Percentiles rank a stretch among this genome's conserved stretches.
phyloP scores from a whole-genome alignment of 2,888 invertebrate species.

The Mamestra brassicae region DNA sequence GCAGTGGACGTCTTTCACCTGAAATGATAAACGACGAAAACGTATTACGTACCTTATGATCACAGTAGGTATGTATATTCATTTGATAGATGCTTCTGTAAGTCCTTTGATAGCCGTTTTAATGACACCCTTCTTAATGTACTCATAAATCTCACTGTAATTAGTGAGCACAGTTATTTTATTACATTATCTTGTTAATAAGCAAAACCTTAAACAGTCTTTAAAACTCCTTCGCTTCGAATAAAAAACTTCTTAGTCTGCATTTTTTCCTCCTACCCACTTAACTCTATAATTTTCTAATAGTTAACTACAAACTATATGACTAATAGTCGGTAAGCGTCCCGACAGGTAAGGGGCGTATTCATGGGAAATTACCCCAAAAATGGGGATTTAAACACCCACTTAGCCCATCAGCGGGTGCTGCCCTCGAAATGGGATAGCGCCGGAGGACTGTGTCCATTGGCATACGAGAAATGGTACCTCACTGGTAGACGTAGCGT shows the following conservation, averaged over 20 bases:
- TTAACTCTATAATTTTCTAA: conserved; percentile 60
- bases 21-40: no score
- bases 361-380: conserved; percentile 74
- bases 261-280: conserved; percentile 41
- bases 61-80: no score
- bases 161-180: no score
- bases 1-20: no score
- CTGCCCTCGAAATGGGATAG: conserved; percentile 80
- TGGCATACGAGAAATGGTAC: conserved; percentile 38
- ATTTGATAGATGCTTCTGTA: no score
- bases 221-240: conserved; percentile 7
- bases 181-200: conserved; percentile 7
- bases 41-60: no score
- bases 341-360: conserved; percentile 69
- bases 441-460: conserved; percentile 74
- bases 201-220: neutral
- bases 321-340: conserved; percentile 62
- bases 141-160: no score
- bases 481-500: no score
- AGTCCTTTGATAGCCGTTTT: no score
- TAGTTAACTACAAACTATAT: conserved; percentile 58
- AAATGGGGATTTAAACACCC: conserved; percentile 78
- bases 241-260: conserved; percentile 13
- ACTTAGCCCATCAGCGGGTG: conserved; percentile 77
- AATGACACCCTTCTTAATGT: no score